Base-by-base conservation (phyloP, 2,113 vertebrate genomes). In the Apodemus speciosus region DNA sequence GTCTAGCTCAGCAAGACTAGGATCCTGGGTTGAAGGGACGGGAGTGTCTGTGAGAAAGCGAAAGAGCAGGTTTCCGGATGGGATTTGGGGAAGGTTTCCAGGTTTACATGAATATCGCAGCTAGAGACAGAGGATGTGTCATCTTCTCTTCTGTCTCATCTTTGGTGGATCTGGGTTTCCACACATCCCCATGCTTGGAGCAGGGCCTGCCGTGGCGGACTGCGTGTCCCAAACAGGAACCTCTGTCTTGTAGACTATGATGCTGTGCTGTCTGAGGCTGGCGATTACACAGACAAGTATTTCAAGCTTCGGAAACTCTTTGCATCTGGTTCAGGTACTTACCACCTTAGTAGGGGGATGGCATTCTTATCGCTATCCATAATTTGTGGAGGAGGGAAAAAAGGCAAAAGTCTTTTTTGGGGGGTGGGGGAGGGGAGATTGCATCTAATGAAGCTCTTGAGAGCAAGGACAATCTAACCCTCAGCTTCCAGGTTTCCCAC, bases 261-360 rank as follows among this genome's bases (percentile, higher is more conserved):
- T 0, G 99, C 99, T 9, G 98, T 99, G 76, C 95, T 99, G 96
- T 98, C 99, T 15, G 99, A 99, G 97, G 98, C 98, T 11, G 99
- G 99, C 32, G 99, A 99, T 83, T 99, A 99, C 89, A 99, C 99
- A 0, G 97, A 98, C 58, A 99, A 99, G 93, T 99, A 99, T 87
- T 98, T 99, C 96, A 98, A 98, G 77, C 98, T 99, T 1, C 97
- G 98, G 51, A 98, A 99, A 5, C 97, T 99, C 88, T 97, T 99
- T 62, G 97, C 97, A 94, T 97, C 93, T 94, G 95, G 98, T 84
- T 97, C 98, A 89, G 98, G 99, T 99, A 98, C 97, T 96, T 85
- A 49, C 51, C 77, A 13, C 53, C 0, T 35, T 53, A 32, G 30
- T 18, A 8, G 79, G 10, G n/a, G n/a, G 38, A 10, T 56, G 38